Evolutionary conservation across 30 jellyfish, hydroid and myxozoan genomes (phyloP).

Genomic region (Turritopsis dohrnii): DNA sequence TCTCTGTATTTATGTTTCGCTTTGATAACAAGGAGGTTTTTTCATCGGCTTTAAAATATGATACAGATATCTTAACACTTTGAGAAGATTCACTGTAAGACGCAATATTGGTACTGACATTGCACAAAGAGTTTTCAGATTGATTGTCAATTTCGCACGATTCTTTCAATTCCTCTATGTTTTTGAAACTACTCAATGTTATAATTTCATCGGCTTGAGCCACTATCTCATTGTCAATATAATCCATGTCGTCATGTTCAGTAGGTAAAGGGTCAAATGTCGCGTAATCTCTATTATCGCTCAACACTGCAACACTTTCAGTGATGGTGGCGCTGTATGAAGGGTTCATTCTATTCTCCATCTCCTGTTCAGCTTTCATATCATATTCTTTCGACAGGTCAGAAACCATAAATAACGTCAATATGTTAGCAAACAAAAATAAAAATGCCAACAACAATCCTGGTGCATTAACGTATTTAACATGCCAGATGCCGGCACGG

Average conservation of each 20-base stretch:
- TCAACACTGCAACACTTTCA: not conserved
- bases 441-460: not conserved
- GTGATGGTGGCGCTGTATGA: not conserved
- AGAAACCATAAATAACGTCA: not conserved
- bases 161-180: not conserved
- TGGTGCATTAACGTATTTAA: not conserved
- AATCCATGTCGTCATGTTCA: not conserved
- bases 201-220: not conserved
- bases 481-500: not conserved
- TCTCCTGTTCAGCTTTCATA: not conserved
- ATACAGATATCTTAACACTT: not conserved
- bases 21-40: not conserved
- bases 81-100: not conserved
- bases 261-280: not conserved
- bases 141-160: not conserved
- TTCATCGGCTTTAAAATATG: not conserved
- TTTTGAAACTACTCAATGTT: not conserved
- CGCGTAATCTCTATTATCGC: not conserved
- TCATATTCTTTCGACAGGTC: constrained; percentile 12
- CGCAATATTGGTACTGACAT: not conserved
- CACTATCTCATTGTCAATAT: not conserved
- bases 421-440: not conserved
- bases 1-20: not conserved
- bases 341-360: not conserved
- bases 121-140: not conserved